Base-by-base conservation (phyloP, 1,140 invertebrate genomes). In the Ceratoteleas bidentatus region DNA sequence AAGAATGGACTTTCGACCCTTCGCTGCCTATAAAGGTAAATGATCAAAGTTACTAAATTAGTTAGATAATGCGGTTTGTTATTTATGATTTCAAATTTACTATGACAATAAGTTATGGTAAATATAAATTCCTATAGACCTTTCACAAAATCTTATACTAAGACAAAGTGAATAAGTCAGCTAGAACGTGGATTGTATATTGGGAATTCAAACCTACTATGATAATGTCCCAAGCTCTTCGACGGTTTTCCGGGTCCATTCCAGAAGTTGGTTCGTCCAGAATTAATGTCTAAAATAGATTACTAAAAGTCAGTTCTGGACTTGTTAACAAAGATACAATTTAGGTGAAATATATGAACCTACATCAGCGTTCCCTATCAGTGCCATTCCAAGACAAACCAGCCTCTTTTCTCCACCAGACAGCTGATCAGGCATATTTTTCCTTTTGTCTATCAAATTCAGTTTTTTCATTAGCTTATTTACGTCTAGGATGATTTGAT, bases 231-330 rank as follows among this genome's bases (percentile, higher is more conserved):
- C 54, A 57, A 5, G 36, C 10, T 32, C 15, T 13, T 9, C 54
- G 54, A 13, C 54, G 54, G 34, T 11, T 38, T 57, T 57, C 34
- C 15, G 98, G 97, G 93, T 99, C 98, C 93, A 99, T 96, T 52
- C 98, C 98, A 6, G 96, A 96, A 0, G 97, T 98, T 33, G 98
- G 98, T 89, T 99, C 97, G 90, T 99, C 97, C 86, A 49, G 15
- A 38, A 57, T 16, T 8, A 57, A 40, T 33, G 34, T 57, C 54
- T 57, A 32, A 14, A 57, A 57, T 6, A 94, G 11, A 54, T 33
- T 54, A 33, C 32, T 2, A 34, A 54, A 36, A 56, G 16, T 56
- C 34, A 24, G 24, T 24, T 2, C 24, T 4, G 4, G 24, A 24
- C 24, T 24, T 1, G 24, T 24, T 24, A n/a, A n/a, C n/a, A n/a